Base-by-base conservation (phyloP, 2,888 invertebrate species). In the Ochropleura plecta region DNA sequence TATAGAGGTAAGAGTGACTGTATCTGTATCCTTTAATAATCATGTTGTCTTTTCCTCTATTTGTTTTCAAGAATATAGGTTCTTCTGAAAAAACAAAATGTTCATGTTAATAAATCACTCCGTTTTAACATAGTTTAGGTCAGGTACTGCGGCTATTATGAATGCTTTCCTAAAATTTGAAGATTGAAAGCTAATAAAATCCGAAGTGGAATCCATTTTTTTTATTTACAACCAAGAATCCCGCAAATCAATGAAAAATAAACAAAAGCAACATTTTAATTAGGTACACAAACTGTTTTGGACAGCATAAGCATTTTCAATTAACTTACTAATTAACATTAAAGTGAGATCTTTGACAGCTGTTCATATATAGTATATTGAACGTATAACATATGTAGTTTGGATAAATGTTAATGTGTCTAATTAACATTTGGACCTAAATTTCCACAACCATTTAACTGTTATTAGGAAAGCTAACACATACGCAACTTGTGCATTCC, bases 391-490 rank as follows among this genome's bases (percentile, higher is more conserved):
- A 51, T 59, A 75, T 65, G 10, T 65, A 71, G 70, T 82, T 76
- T 78, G 75, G 72, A 73, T 76, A 77, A 55, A 55, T 20, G 12
- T 70, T 30, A 30, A 30, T 30, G 30, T 30, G 30, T 30, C 30
- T 30, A 30, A 72, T 68, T n/a, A 80, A 74, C 59, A 73, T 79
- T 88, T 86, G 84, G 79, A 78, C 84, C 78, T 84, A 76, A 86
- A 73, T 84, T 88, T 75, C 82, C 86, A 88, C 84, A 88, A 88
- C 86, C 86, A 80, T 81, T 79, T 70, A 76, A 71, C 76, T 69
- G 30, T 30, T 9, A 42, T 57, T 77, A 51, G 18, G 8, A 53
- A 62, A 79, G 49, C 53, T 71, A 55, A 20, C 79, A 71, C 57
- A 57, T n/a, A 1, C 30, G 40, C n/a, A 30, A 40, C 16, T 48